phyloP scores from a whole-genome alignment of 2,113 vertebrate genomes.

The Gadus macrocephalus region DNA sequence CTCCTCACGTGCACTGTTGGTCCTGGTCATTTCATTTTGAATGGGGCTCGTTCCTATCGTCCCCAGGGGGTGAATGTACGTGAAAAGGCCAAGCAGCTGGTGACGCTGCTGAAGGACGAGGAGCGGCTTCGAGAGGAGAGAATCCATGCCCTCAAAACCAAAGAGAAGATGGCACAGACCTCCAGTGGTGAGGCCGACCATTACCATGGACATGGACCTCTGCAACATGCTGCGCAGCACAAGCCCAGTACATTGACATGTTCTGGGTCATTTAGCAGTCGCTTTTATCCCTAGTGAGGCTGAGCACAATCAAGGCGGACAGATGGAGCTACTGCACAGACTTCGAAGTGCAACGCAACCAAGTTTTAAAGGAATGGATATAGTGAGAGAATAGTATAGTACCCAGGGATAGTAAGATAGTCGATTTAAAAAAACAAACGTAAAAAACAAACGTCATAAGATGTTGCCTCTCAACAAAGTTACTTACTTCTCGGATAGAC shows the following conservation, averaged over 20 bases:
- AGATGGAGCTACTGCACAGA: too few species aligned
- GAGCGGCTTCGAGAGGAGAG: constrained; percentile 87
- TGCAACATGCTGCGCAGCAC: not conserved
- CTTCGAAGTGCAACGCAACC: too few species aligned
- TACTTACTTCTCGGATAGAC: too few species aligned
- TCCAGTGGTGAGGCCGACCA: constrained; percentile 74
- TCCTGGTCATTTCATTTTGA: not conserved
- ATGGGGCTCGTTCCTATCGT: not conserved
- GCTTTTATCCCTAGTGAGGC: too few species aligned
- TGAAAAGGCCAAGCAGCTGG: constrained; percentile 90
- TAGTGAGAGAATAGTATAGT: too few species aligned
- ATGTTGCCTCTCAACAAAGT: too few species aligned
- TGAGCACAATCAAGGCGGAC: too few species aligned
- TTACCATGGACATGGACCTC: not conserved
- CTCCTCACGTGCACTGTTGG: not conserved
- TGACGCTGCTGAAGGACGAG: constrained; percentile 86
- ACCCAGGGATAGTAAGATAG: too few species aligned
- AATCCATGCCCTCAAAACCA: constrained; percentile 90
- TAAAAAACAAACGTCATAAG: too few species aligned
- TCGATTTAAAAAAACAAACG: too few species aligned
- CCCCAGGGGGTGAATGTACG: constrained; percentile 84
- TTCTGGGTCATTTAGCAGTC: too few species aligned
- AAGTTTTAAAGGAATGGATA: too few species aligned
- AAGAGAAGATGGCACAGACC: constrained; percentile 92
- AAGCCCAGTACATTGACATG: not conserved